Conservation (phyloP, 2,888 invertebrate species). For the Dynastes grantii region DNA sequence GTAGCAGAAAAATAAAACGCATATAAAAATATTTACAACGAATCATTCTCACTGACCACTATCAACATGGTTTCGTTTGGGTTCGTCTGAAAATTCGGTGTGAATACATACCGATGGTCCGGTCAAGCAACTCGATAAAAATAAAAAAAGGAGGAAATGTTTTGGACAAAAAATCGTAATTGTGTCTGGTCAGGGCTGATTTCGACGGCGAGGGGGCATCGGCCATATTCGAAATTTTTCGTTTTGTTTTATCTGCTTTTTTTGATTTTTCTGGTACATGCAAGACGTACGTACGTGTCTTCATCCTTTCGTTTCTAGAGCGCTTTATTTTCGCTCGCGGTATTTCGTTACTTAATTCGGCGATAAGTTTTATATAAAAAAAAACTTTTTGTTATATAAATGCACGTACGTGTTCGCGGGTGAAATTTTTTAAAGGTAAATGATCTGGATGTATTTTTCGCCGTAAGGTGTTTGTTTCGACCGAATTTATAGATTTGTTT, state of each 20-base stretch:
- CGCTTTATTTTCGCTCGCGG: neutral
- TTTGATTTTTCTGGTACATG: neutral
- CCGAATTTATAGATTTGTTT: slow-evolving; percentile 14
- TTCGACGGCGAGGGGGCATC: slow-evolving; percentile 50
- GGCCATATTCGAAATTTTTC: slow-evolving; percentile 43
- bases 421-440: slow-evolving; percentile 45
- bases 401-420: slow-evolving; percentile 2
- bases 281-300: slow-evolving; percentile 2
- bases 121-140: slow-evolving; percentile 65
- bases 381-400: slow-evolving; percentile 4
- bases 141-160: slow-evolving; percentile 52
- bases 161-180: slow-evolving; percentile 64
- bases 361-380: neutral
- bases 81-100: slow-evolving; percentile 62
- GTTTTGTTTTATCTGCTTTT: slow-evolving; percentile 41
- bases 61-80: slow-evolving; percentile 68
- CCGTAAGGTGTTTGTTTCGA: neutral
- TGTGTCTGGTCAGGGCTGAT: slow-evolving; percentile 69
- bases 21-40: slow-evolving; percentile 11
- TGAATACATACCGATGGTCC: slow-evolving; percentile 54
- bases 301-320: neutral
- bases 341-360: neutral
- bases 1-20: neutral
- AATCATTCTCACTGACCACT: slow-evolving; percentile 66
- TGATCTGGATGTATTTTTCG: slow-evolving; percentile 41